phyloP scores from a whole-genome alignment of 1,140 invertebrate genomes.

The Orius insidiosus region DNA sequence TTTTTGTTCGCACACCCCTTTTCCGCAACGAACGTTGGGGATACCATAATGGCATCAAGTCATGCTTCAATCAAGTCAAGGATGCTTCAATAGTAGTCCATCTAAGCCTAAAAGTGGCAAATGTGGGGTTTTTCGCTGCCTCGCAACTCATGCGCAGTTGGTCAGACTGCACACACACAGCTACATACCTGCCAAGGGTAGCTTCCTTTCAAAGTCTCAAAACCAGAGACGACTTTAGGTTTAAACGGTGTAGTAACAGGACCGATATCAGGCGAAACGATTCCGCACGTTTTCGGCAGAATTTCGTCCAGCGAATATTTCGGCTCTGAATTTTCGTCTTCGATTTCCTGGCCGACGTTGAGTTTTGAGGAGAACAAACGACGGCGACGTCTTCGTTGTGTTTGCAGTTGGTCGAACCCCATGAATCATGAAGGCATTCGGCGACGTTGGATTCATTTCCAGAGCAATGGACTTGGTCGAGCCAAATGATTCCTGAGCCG shows the following conservation, averaged over 20 bases:
- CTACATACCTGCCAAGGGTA: constrained; percentile 63
- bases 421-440: constrained; percentile 43
- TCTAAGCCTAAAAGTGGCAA: too few species aligned
- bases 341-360: constrained; percentile 1
- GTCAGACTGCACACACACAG: too few species aligned
- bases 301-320: constrained; percentile 21
- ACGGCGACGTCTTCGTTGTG: constrained; percentile 60
- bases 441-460: constrained; percentile 48
- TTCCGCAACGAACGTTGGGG: too few species aligned
- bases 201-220: constrained; percentile 36
- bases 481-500: constrained; percentile 49
- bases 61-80: too few species aligned
- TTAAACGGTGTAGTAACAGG: constrained; percentile 15
- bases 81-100: too few species aligned
- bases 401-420: constrained; percentile 53
- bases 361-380: constrained; percentile 27
- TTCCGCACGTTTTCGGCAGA: constrained; percentile 31
- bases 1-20: too few species aligned
- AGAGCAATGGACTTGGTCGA: constrained; percentile 48
- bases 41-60: too few species aligned
- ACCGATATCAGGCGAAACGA: constrained; percentile 29
- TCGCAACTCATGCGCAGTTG: too few species aligned
- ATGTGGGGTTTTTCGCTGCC: too few species aligned
- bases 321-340: background rate
- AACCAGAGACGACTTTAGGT: constrained; percentile 33